Evolutionary conservation across 2,797 vertebrate species (phyloP).

Genomic region (Dallia pectoralis): DNA sequence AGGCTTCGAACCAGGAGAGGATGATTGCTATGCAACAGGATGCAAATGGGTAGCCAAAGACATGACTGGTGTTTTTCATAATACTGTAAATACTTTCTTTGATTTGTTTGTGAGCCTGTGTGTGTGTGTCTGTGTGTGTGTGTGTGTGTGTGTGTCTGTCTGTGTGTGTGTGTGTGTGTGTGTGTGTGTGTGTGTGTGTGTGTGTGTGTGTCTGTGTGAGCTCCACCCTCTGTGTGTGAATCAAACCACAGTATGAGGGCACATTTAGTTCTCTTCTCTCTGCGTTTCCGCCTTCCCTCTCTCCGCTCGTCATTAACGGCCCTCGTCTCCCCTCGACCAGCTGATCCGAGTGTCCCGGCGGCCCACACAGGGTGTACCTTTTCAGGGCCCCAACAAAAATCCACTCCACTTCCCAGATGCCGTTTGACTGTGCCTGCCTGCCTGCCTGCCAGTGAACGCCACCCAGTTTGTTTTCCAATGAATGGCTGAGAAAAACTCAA

Average conservation of each 20-base stretch:
- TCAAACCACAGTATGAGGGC: conserved; percentile 26
- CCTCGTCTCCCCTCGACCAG: conserved; percentile 1
- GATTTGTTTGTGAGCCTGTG: conserved; percentile 11
- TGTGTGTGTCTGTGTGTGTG: conserved; percentile 24
- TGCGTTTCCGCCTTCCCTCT: neutral
- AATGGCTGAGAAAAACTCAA: conserved; percentile 62
- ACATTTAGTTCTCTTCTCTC: conserved; percentile 37
- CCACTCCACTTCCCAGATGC: conserved; percentile 56
- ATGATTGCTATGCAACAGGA: no score
- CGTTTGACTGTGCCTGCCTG: conserved; percentile 39
- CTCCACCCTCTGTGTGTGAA: neutral
- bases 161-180: conserved; percentile 1
- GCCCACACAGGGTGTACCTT: conserved; percentile 66
- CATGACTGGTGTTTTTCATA: no score
- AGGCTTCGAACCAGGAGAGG: no score
- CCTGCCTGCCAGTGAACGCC: conserved; percentile 41
- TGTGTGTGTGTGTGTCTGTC: neutral
- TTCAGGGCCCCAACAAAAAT: conserved; percentile 48
- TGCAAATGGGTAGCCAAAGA: no score
- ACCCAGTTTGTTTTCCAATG: conserved; percentile 62
- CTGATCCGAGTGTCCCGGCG: conserved; percentile 54
- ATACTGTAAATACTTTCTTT: neutral
- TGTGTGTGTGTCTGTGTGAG: conserved; percentile 18
- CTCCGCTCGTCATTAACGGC: conserved; percentile 11
- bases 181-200: conserved; percentile 18